These are phyloP conservation scores for Neelides sp. DNA, from an alignment of 1,140 invertebrate genomes.

Conservation along the genomic window DNA sequence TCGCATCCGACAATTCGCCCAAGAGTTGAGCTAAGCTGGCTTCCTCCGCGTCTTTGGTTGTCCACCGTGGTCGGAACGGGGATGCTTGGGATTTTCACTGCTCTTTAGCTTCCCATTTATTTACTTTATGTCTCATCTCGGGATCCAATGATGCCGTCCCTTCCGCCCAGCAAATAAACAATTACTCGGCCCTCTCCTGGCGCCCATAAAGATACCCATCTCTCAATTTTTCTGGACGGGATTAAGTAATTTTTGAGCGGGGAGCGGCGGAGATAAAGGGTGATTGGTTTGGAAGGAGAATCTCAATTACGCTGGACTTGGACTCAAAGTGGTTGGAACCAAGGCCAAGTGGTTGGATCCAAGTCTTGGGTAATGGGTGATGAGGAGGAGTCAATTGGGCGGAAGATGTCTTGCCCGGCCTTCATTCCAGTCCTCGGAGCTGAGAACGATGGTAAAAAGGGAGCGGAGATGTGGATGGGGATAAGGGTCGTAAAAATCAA, in stretches of 20 bases:
- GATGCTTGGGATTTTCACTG: slow-evolving; percentile 24
- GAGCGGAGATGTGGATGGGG: slow-evolving; percentile 2
- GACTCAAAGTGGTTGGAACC: neutral
- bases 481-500: slow-evolving; percentile 26
- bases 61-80: neutral
- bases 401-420: slow-evolving; percentile 16
- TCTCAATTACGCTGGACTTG: neutral
- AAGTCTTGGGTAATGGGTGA: slow-evolving; percentile 21
- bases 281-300: too few relatives aligned
- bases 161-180: neutral
- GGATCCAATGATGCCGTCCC: slow-evolving; percentile 8
- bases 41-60: neutral
- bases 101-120: slow-evolving; percentile 26
- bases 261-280: slow-evolving; percentile 3
- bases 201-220: slow-evolving; percentile 25
- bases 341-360: too few relatives aligned
- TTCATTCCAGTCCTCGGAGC: slow-evolving; percentile 5
- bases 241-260: slow-evolving; percentile 26
- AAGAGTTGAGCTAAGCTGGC: too few relatives aligned
- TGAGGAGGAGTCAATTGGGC: slow-evolving; percentile 26
- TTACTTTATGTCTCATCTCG: slow-evolving; percentile 19
- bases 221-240: slow-evolving; percentile 24
- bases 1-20: too few relatives aligned
- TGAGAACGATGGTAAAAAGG: slow-evolving; percentile 23
- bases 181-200: neutral